These are phyloP conservation scores for Zaprionus lineosus DNA, from an alignment of 2,888 invertebrate genomes.

Conservation along the genomic window DNA sequence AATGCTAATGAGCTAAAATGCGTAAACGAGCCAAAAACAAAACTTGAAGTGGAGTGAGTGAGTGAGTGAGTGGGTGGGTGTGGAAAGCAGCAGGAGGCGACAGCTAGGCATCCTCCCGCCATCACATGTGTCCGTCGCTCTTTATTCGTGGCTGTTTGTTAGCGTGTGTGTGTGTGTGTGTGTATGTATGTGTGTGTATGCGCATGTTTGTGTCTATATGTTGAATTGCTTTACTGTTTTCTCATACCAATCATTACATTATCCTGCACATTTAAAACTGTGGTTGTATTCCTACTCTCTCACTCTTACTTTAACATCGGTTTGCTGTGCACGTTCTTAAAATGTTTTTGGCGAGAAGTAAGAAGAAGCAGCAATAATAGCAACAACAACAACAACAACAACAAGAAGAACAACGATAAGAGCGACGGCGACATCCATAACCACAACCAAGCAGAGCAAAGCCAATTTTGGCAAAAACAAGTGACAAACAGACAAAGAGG, in stretches of 20 bases:
- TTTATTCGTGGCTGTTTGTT: too few relatives aligned
- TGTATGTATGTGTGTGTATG: slow-evolving; percentile 3
- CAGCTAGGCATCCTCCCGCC: slow-evolving; percentile 11
- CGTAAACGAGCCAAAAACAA: slow-evolving; percentile 61
- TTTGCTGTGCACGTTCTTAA: slow-evolving; percentile 67
- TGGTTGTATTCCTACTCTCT: background rate
- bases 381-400: slow-evolving; percentile 8
- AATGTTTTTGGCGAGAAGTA: slow-evolving; percentile 58
- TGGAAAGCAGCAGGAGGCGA: slow-evolving; percentile 14
- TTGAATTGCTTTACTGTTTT: slow-evolving; percentile 10
- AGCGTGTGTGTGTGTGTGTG: background rate
- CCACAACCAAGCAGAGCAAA: slow-evolving; percentile 51
- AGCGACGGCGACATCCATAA: slow-evolving; percentile 42
- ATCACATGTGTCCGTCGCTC: background rate
- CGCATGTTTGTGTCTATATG: slow-evolving; percentile 5
- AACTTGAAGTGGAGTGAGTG: slow-evolving; percentile 5
- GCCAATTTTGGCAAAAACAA: slow-evolving; percentile 74
- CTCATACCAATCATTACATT: slow-evolving; percentile 47
- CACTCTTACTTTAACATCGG: slow-evolving; percentile 48
- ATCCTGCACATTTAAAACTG: slow-evolving; percentile 48
- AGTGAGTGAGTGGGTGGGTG: slow-evolving; percentile 1
- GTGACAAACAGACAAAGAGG: slow-evolving; percentile 62
- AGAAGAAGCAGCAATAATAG: slow-evolving; percentile 1
- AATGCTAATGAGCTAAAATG: slow-evolving; percentile 69
- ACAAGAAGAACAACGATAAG: slow-evolving; percentile 13